Conservation (phyloP, 2,797 vertebrate genomes). For the Uromys caudimaculatus region DNA sequence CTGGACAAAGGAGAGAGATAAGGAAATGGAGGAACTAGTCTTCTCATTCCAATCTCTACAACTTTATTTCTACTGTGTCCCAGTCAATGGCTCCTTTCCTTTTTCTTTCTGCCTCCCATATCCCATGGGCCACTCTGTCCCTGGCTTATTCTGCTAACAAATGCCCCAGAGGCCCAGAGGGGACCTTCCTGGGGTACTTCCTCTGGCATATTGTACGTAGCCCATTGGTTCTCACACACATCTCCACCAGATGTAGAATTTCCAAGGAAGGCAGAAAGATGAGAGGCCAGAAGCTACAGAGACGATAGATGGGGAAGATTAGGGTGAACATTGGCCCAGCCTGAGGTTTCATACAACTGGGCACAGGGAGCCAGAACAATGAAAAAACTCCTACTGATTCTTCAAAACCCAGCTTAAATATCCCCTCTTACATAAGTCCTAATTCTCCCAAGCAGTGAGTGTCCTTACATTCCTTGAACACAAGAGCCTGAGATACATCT, state of each 20-base stretch:
- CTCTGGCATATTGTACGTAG: background rate
- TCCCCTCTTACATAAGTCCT: background rate
- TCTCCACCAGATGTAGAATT: background rate
- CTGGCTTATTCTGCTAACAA: background rate
- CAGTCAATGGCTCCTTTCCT: background rate
- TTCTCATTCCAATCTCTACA: background rate
- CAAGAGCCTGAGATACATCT: background rate
- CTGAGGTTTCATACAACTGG: background rate
- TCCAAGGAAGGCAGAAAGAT: background rate
- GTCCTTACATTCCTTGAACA: background rate
- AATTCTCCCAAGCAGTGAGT: background rate
- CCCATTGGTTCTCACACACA: background rate
- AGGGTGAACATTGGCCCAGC: background rate
- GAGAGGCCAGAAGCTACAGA: background rate
- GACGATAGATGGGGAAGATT: background rate
- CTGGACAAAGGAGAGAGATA: background rate
- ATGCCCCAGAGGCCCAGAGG: background rate
- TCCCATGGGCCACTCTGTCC: background rate
- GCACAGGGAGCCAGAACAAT: background rate
- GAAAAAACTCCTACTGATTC: background rate
- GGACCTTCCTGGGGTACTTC: background rate
- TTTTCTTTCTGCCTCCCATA: background rate
- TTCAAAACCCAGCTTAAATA: background rate
- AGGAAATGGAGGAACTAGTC: background rate
- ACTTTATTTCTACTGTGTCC: background rate